These are phyloP conservation scores for Sakesphorus luctuosus DNA, from an alignment of 2,113 vertebrate species.

Conservation along the genomic window DNA sequence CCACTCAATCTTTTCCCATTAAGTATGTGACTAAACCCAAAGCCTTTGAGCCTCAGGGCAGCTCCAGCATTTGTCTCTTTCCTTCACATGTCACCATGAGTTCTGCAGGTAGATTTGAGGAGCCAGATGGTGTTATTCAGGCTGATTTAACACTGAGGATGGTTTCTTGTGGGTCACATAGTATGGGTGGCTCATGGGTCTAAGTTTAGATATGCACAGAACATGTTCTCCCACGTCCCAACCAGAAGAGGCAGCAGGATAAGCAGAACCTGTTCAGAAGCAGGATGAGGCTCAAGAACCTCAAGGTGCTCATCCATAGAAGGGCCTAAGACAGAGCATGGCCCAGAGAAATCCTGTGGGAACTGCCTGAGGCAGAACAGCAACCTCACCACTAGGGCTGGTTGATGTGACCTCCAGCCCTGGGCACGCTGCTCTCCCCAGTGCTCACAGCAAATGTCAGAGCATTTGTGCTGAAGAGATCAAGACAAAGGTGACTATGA, in stretches of 20 bases:
- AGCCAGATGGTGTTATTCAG: neutral
- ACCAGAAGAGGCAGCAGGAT: neutral
- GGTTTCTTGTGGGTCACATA: neutral
- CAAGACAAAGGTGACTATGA: neutral
- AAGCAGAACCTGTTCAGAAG: neutral
- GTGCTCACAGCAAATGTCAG: neutral
- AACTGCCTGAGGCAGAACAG: neutral
- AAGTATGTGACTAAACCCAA: neutral
- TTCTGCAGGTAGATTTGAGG: neutral
- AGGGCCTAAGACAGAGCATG: fast-evolving
- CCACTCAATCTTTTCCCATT: neutral
- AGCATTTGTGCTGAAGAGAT: neutral
- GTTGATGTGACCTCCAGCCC: neutral
- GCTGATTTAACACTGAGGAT: neutral
- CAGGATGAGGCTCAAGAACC: neutral
- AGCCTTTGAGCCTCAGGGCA: neutral
- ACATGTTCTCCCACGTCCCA: neutral
- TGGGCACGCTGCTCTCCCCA: neutral
- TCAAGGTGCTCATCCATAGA: neutral
- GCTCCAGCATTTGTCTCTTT: neutral
- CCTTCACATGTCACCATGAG: neutral
- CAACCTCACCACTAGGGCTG: fast-evolving
- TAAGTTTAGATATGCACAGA: neutral
- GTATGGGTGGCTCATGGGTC: neutral
- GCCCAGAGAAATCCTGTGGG: neutral